phyloP scores from a whole-genome alignment of 2,113 vertebrate genomes.

The Muntiacus reevesi region DNA sequence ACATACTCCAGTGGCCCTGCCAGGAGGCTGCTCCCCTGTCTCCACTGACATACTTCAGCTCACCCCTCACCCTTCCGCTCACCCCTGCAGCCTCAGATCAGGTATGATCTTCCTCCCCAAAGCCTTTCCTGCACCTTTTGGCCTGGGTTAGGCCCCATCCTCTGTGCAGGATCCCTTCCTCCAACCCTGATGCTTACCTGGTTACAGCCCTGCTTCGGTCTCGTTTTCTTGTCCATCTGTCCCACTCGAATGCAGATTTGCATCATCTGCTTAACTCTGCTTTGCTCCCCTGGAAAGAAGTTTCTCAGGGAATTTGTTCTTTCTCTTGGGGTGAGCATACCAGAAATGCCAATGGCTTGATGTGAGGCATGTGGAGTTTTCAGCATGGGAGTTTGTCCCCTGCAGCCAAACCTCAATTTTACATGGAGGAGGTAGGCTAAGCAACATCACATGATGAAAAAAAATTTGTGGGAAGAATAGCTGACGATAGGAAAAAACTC shows the following conservation, averaged over 20 bases:
- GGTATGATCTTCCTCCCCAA: neutral
- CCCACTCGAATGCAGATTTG: neutral
- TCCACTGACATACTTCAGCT: neutral
- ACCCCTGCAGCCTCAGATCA: neutral
- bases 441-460: constrained; percentile 41
- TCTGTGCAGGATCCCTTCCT: neutral
- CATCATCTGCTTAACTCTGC: neutral
- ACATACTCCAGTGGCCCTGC: neutral
- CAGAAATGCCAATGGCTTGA: constrained; percentile 73
- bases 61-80: neutral
- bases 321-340: constrained; percentile 66
- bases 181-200: neutral
- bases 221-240: neutral
- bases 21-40: neutral
- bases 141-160: neutral
- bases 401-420: constrained; percentile 69
- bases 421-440: constrained; percentile 54
- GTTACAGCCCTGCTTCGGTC: neutral
- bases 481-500: constrained; percentile 9
- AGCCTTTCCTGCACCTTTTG: neutral
- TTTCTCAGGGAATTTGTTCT: constrained; percentile 59
- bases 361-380: constrained; percentile 49
- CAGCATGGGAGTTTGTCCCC: constrained; percentile 47
- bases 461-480: constrained; percentile 48
- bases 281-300: constrained; percentile 26